These are phyloP conservation scores for Channa striata DNA, from an alignment of 2,797 vertebrate genomes.

Conservation along the genomic window DNA sequence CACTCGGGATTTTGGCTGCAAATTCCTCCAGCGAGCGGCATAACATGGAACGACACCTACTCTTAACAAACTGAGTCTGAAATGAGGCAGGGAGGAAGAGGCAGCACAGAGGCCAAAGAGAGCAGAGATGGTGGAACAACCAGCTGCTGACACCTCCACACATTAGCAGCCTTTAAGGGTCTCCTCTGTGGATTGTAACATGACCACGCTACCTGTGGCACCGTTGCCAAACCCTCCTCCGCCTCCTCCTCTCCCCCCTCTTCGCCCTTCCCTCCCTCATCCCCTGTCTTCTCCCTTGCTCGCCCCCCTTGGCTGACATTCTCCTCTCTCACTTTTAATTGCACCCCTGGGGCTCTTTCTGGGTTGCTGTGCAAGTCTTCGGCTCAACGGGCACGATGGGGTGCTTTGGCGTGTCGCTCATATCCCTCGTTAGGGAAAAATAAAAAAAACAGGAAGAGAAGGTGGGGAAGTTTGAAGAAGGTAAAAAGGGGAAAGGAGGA, in stretches of 20 bases:
- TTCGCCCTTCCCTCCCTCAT: not conserved
- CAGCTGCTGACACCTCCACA: slow-evolving; percentile 66
- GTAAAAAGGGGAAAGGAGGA: not conserved
- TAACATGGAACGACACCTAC: slow-evolving; percentile 39
- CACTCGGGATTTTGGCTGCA: slow-evolving; percentile 42
- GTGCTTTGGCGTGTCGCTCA: slow-evolving; percentile 73
- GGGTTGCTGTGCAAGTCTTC: slow-evolving; percentile 75
- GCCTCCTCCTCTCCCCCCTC: too few relatives aligned
- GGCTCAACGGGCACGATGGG: slow-evolving; percentile 73
- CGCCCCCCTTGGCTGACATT: slow-evolving; percentile 77
- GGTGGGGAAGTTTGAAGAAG: slow-evolving; percentile 20
- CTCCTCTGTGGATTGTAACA: slow-evolving; percentile 75
- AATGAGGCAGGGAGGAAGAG: slow-evolving; percentile 16
- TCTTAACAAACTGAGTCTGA: slow-evolving; percentile 47
- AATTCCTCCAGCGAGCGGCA: slow-evolving; percentile 36
- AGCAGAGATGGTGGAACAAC: slow-evolving; percentile 45
- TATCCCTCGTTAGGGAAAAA: slow-evolving; percentile 69
- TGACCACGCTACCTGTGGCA: slow-evolving; percentile 71
- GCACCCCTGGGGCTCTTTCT: slow-evolving; percentile 76
- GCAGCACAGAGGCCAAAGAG: slow-evolving; percentile 18
- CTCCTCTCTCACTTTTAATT: slow-evolving; percentile 85
- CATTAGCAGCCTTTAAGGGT: slow-evolving; percentile 76
- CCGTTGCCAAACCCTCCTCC: slow-evolving; percentile 22
- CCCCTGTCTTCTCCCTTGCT: slow-evolving; percentile 28
- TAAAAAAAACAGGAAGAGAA: slow-evolving; percentile 17